These are phyloP conservation scores for Falco cherrug DNA, from an alignment of 2,797 vertebrate species.

Conservation along the genomic window DNA sequence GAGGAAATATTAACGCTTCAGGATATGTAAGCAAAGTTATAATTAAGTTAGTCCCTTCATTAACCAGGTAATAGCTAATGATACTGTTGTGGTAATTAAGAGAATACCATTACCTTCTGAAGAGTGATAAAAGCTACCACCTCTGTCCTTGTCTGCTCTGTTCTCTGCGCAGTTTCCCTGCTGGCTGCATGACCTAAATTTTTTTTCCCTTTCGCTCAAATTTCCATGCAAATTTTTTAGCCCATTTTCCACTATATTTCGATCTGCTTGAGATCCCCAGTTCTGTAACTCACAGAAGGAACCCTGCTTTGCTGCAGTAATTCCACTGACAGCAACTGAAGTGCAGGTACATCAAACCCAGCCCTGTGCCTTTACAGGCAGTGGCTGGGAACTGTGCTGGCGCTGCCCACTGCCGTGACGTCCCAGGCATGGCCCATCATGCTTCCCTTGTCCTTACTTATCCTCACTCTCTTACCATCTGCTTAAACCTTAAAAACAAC, in stretches of 20 bases:
- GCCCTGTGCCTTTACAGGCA: not conserved
- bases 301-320: not conserved
- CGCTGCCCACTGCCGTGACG: fast-evolving
- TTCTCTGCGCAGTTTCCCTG: not conserved
- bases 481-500: not conserved
- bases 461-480: not conserved
- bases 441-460: not conserved
- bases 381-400: not conserved
- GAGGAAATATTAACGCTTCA: not conserved
- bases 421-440: not conserved
- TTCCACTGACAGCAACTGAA: not conserved
- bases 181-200: not conserved
- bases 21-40: not conserved
- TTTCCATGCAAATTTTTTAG: not conserved
- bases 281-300: not conserved
- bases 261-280: not conserved
- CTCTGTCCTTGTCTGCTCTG: not conserved
- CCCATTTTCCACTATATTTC: not conserved
- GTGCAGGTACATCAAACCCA: fast-evolving
- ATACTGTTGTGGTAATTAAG: not conserved
- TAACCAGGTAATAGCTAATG: not conserved
- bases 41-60: not conserved
- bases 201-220: not conserved
- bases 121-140: not conserved
- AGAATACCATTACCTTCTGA: not conserved